Conservation (phyloP, 2,113 vertebrate species). For the Hemiscyllium ocellatum region DNA sequence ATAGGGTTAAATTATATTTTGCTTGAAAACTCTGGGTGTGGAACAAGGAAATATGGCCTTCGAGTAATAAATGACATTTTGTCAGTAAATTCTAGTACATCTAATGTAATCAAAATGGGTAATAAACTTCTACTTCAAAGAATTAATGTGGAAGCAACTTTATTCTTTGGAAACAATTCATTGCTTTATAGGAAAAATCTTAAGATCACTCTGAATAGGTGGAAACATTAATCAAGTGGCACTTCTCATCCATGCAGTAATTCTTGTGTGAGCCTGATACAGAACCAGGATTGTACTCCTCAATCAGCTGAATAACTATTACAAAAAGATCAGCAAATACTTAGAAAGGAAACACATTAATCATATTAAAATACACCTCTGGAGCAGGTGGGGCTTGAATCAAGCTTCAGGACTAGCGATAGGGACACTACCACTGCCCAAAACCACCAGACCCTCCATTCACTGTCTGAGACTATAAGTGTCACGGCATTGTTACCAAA, state of each 20-base stretch:
- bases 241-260: neutral
- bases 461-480: too few relatives aligned
- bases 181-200: neutral
- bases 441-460: too few relatives aligned
- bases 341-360: neutral
- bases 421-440: too few relatives aligned
- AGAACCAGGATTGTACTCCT: neutral
- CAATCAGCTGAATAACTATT: neutral
- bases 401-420: too few relatives aligned
- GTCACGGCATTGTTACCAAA: neutral
- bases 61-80: neutral
- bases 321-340: neutral
- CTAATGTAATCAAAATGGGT: neutral
- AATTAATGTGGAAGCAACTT: neutral
- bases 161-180: neutral
- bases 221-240: neutral
- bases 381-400: too few relatives aligned
- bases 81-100: neutral
- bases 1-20: neutral
- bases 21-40: neutral
- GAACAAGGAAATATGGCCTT: neutral
- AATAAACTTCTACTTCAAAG: neutral
- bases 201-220: neutral
- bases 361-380: too few relatives aligned
- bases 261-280: neutral